These are phyloP conservation scores for Drosophila lutescens DNA, from an alignment of 2,888 invertebrate species.

Conservation along the genomic window DNA sequence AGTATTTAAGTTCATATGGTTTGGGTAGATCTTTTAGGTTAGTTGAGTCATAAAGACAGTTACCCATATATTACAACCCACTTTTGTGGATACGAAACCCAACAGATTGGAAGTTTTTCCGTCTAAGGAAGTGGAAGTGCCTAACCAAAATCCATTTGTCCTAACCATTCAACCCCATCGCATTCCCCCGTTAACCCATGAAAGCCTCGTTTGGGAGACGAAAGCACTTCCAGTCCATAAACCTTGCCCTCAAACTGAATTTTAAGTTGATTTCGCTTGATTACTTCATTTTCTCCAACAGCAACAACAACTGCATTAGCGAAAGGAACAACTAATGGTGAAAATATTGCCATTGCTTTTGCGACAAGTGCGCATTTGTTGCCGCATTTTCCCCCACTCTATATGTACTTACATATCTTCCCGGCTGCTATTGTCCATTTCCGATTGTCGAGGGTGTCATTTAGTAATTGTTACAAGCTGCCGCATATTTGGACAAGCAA, in stretches of 20 bases:
- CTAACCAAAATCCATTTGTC: conserved; percentile 1
- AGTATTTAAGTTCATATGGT: no score
- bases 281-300: conserved; percentile 67
- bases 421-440: conserved; percentile 33
- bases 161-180: conserved; percentile 19
- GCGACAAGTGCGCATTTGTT: conserved; percentile 80
- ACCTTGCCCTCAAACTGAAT: conserved; percentile 56
- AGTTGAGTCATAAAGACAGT: neutral
- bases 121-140: neutral
- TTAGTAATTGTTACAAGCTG: conserved; percentile 80
- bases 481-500: conserved; percentile 75
- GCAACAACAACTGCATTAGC: conserved; percentile 6
- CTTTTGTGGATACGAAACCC: neutral
- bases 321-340: conserved; percentile 69
- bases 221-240: conserved; percentile 70
- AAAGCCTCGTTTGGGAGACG: conserved; percentile 3
- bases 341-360: conserved; percentile 82
- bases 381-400: neutral
- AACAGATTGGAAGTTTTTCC: neutral
- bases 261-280: conserved; percentile 69
- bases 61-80: neutral
- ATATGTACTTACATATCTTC: neutral
- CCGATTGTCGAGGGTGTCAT: conserved; percentile 78
- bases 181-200: conserved; percentile 1
- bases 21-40: no score